phyloP scores from a whole-genome alignment of 1,140 invertebrate species.

The Limonius californicus region DNA sequence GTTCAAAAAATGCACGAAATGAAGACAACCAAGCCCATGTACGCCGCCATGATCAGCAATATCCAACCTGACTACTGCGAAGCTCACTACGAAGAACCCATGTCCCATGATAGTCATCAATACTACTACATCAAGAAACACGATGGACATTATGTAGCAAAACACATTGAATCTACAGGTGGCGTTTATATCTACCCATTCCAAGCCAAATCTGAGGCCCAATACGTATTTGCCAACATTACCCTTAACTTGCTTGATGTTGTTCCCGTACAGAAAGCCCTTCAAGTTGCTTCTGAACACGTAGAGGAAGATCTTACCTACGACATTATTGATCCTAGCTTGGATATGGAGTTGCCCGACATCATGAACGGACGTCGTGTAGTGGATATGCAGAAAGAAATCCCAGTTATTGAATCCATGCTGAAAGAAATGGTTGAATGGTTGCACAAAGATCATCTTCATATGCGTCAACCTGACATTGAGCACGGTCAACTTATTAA shows the following conservation, averaged over 20 bases:
- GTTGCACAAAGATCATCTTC: slow-evolving; percentile 45
- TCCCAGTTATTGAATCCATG: slow-evolving; percentile 38
- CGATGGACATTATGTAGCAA: slow-evolving; percentile 23
- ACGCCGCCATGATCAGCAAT: slow-evolving; percentile 17
- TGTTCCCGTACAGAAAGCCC: slow-evolving; percentile 5
- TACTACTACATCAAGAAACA: slow-evolving; percentile 23
- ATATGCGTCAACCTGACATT: slow-evolving; percentile 39
- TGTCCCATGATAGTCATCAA: slow-evolving; percentile 24
- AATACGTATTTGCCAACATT: slow-evolving; percentile 45
- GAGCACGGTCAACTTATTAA: slow-evolving; percentile 45
- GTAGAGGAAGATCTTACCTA: slow-evolving; percentile 39
- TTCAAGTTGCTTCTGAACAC: slow-evolving; percentile 20
- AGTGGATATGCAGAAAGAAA: slow-evolving; percentile 31
- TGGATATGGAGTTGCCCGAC: slow-evolving; percentile 32
- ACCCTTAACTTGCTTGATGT: neutral
- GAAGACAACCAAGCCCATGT: slow-evolving; percentile 21
- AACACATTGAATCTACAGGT: slow-evolving; percentile 28
- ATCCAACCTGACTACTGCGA: slow-evolving; percentile 19
- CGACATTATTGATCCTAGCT: slow-evolving; percentile 25
- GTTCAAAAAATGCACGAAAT: slow-evolving; percentile 33
- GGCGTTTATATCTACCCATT: slow-evolving; percentile 46
- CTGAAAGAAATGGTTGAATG: slow-evolving; percentile 43
- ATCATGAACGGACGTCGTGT: slow-evolving; percentile 41
- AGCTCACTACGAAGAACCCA: slow-evolving; percentile 22
- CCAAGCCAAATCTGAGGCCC: slow-evolving; percentile 41